phyloP scores from a whole-genome alignment of 2,113 vertebrate genomes.

The Narcine bancroftii region DNA sequence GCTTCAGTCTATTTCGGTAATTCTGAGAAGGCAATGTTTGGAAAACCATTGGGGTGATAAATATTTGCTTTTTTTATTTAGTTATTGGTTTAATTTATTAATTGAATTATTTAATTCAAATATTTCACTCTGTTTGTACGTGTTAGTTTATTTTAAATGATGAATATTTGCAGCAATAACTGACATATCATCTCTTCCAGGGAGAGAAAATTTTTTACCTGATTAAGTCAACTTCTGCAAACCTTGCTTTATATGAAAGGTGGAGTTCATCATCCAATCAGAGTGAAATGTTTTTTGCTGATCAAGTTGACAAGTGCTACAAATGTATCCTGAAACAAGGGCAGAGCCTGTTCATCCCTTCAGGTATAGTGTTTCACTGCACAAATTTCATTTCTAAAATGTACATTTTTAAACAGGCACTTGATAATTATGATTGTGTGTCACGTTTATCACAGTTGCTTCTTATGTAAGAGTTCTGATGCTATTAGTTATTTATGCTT shows the following conservation, averaged over 20 bases:
- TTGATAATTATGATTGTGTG: not conserved
- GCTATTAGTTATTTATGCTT: not conserved
- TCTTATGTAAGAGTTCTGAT: not conserved
- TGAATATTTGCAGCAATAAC: not conserved
- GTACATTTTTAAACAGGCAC: not conserved
- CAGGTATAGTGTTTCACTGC: conserved; percentile 62
- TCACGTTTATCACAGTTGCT: not conserved
- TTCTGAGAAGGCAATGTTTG: no score
- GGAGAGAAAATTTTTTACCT: conserved; percentile 98
- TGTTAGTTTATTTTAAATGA: not conserved
- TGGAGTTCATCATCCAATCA: conserved; percentile 95
- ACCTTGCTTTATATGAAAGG: conserved; percentile 91
- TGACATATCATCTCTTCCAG: conserved; percentile 51
- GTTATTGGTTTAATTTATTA: not conserved
- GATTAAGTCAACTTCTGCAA: conserved; percentile 92
- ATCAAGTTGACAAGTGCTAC: conserved; percentile 98
- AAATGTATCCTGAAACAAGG: conserved; percentile 93
- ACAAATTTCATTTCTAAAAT: not conserved
- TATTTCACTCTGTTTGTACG: not conserved
- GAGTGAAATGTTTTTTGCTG: conserved; percentile 96
- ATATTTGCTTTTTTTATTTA: not conserved
- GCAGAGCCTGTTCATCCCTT: conserved; percentile 92
- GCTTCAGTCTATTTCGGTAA: no score
- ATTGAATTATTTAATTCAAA: no score
- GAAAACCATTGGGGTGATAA: no score